Evolutionary conservation across 2,888 invertebrate genomes (phyloP).

Genomic region (Melieria omissa): DNA sequence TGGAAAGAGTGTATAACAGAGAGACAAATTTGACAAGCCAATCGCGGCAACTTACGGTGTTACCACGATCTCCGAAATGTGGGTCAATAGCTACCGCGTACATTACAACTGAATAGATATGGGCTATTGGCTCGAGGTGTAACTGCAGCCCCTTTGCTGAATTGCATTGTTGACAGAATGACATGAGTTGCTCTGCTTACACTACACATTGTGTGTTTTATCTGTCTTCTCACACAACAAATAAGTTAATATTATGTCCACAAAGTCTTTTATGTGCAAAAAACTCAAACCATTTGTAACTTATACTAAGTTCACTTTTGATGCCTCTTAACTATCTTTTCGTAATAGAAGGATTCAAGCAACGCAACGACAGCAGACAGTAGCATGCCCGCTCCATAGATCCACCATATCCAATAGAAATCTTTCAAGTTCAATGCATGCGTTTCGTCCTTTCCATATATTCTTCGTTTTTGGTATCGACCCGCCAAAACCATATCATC

Average conservation of each 20-base stretch:
- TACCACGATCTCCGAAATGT: too few species aligned
- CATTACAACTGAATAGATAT: too few species aligned
- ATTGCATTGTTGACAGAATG: neutral
- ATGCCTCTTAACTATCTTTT: neutral
- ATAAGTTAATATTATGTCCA: too few species aligned
- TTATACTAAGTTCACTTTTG: too few species aligned
- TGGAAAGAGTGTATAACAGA: too few species aligned
- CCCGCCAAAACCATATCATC: constrained; percentile 38
- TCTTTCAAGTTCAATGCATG: constrained; percentile 33
- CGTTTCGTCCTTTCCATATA: neutral
- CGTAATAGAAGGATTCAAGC: neutral
- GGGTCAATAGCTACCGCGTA: too few species aligned
- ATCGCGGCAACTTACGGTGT: too few species aligned
- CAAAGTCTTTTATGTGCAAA: constrained; percentile 1
- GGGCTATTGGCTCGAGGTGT: too few species aligned
- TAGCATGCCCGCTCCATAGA: constrained; percentile 14
- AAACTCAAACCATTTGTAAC: neutral
- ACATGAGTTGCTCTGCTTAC: too few species aligned
- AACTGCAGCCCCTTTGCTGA: neutral
- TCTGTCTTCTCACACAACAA: too few species aligned
- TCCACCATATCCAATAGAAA: constrained; percentile 35
- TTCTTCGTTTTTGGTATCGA: neutral
- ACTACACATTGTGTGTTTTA: too few species aligned
- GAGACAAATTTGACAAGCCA: too few species aligned
- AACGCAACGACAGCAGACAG: neutral